phyloP scores from a whole-genome alignment of 2,797 vertebrate genomes.

The Geotria australis region DNA sequence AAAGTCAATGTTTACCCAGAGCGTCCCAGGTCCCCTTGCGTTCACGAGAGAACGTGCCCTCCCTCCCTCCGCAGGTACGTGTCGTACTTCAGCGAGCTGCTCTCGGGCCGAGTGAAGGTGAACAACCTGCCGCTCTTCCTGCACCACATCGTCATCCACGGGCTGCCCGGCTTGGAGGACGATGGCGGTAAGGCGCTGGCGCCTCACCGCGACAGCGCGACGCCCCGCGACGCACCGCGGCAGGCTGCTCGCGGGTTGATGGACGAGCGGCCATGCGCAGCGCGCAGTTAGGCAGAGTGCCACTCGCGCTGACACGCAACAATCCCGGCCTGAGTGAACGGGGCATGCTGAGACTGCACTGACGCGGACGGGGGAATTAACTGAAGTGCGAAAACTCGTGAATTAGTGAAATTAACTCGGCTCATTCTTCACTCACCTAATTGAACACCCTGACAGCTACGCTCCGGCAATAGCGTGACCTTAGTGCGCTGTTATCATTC shows the following conservation, averaged over 20 bases:
- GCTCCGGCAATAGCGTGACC: no score
- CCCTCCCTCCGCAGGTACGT: constrained; percentile 30
- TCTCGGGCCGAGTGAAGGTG: constrained; percentile 84
- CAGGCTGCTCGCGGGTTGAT: background rate
- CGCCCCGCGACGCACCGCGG: background rate
- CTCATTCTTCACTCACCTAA: no score
- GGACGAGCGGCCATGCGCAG: background rate
- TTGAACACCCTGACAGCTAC: no score
- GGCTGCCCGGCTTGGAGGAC: constrained; percentile 80
- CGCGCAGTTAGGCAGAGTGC: background rate
- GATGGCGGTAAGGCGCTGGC: constrained; percentile 35
- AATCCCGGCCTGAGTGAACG: no score
- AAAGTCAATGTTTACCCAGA: no score
- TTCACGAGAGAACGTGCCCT: no score
- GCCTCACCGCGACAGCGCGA: background rate
- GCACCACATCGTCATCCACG: constrained; percentile 90
- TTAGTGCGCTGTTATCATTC: no score
- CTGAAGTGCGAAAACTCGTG: no score
- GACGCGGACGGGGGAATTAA: no score
- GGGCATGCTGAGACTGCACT: no score
- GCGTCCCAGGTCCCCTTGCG: no score
- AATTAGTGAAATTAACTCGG: no score
- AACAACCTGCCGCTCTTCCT: constrained; percentile 94
- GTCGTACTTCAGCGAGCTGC: constrained; percentile 78
- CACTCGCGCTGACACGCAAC: background rate